phyloP scores from a whole-genome alignment of 1,140 invertebrate genomes.

The Sinonovacula constricta region DNA sequence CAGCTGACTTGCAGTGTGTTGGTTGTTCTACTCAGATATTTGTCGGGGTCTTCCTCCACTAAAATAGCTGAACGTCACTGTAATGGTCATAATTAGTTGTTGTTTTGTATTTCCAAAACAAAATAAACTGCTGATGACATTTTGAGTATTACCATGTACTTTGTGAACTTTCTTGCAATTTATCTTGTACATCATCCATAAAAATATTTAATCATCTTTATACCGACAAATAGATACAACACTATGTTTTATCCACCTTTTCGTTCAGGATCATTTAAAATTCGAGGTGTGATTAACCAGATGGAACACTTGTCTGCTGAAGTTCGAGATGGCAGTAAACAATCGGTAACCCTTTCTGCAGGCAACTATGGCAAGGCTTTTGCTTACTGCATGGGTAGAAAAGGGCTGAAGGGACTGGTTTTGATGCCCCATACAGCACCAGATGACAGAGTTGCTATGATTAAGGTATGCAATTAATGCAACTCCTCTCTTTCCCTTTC shows the following conservation, averaged over 20 bases:
- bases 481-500: too few species aligned
- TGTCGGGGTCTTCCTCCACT: too few species aligned
- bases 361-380: slow-evolving; percentile 77
- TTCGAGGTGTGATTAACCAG: slow-evolving; percentile 71
- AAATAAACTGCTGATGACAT: neutral
- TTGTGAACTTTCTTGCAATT: neutral
- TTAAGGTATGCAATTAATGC: slow-evolving; percentile 62
- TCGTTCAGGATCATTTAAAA: slow-evolving; percentile 74
- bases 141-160: neutral
- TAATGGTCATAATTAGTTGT: too few species aligned
- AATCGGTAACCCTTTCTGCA: slow-evolving; percentile 72
- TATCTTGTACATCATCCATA: neutral
- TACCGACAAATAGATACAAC: neutral
- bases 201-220: neutral
- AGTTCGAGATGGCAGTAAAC: slow-evolving; percentile 51
- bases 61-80: too few species aligned
- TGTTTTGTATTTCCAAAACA: too few species aligned
- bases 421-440: slow-evolving; percentile 72
- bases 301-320: slow-evolving; percentile 60
- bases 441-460: slow-evolving; percentile 62
- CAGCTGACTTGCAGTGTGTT: too few species aligned
- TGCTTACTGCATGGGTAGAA: slow-evolving; percentile 62
- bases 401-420: slow-evolving; percentile 60
- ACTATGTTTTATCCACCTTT: neutral
- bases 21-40: too few species aligned